Evolutionary conservation across 2,797 vertebrate species (phyloP).

Genomic region (Sebastes kiyomatsui): DNA sequence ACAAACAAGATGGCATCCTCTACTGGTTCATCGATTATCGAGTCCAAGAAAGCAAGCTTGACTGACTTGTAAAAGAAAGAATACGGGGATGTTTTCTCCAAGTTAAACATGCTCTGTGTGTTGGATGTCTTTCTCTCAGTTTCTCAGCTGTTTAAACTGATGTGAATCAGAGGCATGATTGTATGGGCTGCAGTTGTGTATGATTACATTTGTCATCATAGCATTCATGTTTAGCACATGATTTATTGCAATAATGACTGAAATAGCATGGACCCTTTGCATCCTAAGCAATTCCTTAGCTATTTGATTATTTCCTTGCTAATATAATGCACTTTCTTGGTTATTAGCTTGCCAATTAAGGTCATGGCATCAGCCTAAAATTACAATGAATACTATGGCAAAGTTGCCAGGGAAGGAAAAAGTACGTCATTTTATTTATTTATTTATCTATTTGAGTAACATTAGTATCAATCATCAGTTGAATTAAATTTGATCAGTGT

Average conservation of each 20-base stretch:
- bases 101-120: background rate
- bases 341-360: background rate
- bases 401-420: background rate
- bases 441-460: too few species aligned
- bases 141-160: background rate
- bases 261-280: too few species aligned
- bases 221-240: background rate
- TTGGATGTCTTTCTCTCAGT: background rate
- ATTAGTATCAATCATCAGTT: too few species aligned
- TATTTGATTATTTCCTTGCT: too few species aligned
- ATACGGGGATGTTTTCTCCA: background rate
- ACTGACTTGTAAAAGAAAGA: background rate
- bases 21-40: background rate
- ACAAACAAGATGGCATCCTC: background rate
- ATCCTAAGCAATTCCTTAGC: too few species aligned
- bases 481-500: too few species aligned
- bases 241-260: too few species aligned
- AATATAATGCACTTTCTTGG: too few species aligned
- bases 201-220: background rate
- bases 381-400: background rate
- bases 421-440: background rate
- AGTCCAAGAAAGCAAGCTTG: background rate
- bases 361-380: background rate
- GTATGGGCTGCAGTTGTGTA: background rate
- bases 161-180: background rate